Evolutionary conservation across 1,140 invertebrate genomes (phyloP).

Genomic region (Sarcophaga peregrina): DNA sequence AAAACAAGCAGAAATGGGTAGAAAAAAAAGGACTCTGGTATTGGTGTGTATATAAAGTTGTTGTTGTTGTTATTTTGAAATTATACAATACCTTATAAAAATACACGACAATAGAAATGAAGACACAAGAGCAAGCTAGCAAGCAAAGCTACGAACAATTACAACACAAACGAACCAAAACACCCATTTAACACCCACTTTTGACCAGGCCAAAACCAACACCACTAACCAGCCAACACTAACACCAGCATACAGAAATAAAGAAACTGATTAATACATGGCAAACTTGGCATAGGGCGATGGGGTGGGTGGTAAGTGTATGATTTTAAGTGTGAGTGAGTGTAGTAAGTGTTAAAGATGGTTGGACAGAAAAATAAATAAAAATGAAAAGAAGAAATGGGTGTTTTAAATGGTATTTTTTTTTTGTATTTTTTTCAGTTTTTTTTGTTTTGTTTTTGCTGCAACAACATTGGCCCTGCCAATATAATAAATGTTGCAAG

Average conservation of each 20-base stretch:
- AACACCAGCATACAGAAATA: too few relatives aligned
- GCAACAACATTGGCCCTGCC: background rate
- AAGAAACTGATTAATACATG: too few relatives aligned
- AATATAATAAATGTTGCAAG: background rate
- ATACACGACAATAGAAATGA: slow-evolving; percentile 9
- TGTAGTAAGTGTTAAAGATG: slow-evolving; percentile 8
- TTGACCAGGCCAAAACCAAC: background rate
- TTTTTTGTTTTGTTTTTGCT: too few relatives aligned
- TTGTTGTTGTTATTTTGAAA: background rate
- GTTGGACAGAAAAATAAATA: background rate
- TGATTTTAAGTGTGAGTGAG: background rate
- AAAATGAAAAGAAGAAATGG: background rate
- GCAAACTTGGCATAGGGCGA: background rate
- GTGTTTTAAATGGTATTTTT: background rate
- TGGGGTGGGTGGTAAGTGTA: background rate
- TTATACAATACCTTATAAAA: slow-evolving; percentile 18
- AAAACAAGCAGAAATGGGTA: background rate
- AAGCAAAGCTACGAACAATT: background rate
- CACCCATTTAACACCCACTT: background rate
- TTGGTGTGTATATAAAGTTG: too few relatives aligned
- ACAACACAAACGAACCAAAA: background rate
- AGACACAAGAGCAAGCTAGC: background rate
- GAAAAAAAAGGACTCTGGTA: background rate
- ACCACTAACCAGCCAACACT: too few relatives aligned
- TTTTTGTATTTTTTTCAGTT: too few relatives aligned